Evolutionary conservation across 2,888 invertebrate species (phyloP).

Genomic region (Drosophila quinaria): DNA sequence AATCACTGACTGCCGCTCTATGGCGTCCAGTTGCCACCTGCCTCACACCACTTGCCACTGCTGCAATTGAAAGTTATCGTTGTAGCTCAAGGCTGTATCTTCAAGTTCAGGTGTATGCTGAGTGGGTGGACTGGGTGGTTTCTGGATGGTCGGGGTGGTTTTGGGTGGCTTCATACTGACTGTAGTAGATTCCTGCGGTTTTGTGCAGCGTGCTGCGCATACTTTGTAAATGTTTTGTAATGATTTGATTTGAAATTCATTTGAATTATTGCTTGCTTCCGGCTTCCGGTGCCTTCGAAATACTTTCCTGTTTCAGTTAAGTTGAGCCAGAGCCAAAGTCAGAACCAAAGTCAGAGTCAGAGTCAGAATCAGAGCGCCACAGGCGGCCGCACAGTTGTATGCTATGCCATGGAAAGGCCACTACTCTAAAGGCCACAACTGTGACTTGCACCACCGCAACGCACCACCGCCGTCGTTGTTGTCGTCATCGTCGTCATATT

Average conservation of each 20-base stretch:
- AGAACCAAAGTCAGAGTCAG: no score
- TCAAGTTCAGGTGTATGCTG: conserved; percentile 39
- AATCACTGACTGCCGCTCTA: conserved; percentile 58
- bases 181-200: conserved; percentile 65
- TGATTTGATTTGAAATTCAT: conserved; percentile 85
- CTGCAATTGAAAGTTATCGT: conserved; percentile 46
- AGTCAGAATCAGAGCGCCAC: conserved; percentile 43
- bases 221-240: conserved; percentile 82
- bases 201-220: conserved; percentile 76
- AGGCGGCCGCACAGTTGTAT: conserved; percentile 74
- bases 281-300: conserved; percentile 83
- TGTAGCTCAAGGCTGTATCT: conserved; percentile 37
- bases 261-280: conserved; percentile 85
- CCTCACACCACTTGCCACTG: conserved; percentile 27
- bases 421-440: conserved; percentile 51
- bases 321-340: conserved; percentile 43
- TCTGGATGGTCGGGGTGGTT: neutral
- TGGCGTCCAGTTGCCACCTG: conserved; percentile 24
- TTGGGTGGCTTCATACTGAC: conserved; percentile 2
- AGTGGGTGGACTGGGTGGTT: neutral
- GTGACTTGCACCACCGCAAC: conserved; percentile 44
- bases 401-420: conserved; percentile 53
- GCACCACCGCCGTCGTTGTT: conserved; percentile 1
- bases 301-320: conserved; percentile 78
- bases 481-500: no score